phyloP scores from a whole-genome alignment of 1,140 invertebrate species.

The Steinernema khuongi region DNA sequence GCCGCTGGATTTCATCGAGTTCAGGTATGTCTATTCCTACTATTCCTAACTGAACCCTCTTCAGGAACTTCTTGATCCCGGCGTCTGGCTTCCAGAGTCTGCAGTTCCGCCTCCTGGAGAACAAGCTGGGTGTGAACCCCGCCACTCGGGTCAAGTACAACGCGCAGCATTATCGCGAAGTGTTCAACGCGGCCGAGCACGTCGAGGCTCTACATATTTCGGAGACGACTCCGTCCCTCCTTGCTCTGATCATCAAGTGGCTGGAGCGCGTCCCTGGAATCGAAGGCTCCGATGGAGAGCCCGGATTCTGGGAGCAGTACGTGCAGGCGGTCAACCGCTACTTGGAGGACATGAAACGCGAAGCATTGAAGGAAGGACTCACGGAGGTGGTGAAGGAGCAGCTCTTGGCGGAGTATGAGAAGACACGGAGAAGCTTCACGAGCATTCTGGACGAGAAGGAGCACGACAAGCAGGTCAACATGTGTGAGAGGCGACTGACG shows the following conservation, averaged over 20 bases:
- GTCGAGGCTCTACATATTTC: conserved; percentile 71
- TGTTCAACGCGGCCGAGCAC: conserved; percentile 74
- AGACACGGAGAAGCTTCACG: conserved; percentile 75
- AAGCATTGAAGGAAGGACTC: conserved; percentile 24
- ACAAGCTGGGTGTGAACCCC: conserved; percentile 84
- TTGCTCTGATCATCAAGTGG: conserved; percentile 74
- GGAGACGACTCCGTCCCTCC: conserved; percentile 75
- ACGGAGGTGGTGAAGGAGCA: conserved; percentile 64
- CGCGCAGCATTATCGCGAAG: conserved; percentile 76
- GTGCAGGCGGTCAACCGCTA: conserved; percentile 59
- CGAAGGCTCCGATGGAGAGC: conserved; percentile 68
- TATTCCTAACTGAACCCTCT: conserved; percentile 30
- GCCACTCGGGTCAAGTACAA: conserved; percentile 84
- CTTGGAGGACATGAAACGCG: conserved; percentile 42
- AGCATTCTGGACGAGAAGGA: conserved; percentile 78
- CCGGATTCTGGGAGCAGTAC: conserved; percentile 90
- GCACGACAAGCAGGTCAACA: conserved; percentile 71
- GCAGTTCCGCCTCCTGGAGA: conserved; percentile 90
- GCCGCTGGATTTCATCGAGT: conserved; percentile 92
- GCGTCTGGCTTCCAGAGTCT: conserved; percentile 95
- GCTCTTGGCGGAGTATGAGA: conserved; percentile 70
- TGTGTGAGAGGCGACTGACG: conserved; percentile 69
- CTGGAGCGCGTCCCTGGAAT: conserved; percentile 86
- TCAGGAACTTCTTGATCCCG: conserved; percentile 74
- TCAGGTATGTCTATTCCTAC: conserved; percentile 63